A percentile compares a stretch with the other conserved stretches of the same genome.
Conservation (phyloP, 2,888 invertebrate genomes). For the Oxytorus armatus region DNA sequence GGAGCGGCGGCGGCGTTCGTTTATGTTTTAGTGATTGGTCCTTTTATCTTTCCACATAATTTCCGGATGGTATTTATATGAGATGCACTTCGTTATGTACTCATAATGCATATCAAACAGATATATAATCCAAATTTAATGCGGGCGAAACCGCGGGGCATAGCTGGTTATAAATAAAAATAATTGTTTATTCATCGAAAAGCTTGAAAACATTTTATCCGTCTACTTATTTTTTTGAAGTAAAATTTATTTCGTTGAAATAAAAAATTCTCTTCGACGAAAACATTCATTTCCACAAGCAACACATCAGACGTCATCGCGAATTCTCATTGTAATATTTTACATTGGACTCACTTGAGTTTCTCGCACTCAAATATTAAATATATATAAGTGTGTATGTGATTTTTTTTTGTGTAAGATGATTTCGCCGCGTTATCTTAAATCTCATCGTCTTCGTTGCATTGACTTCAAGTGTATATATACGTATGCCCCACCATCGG, state of each 20-base stretch:
- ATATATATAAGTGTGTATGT: neutral
- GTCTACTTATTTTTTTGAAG: neutral
- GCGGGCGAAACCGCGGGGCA: no score
- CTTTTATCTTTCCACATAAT: no score
- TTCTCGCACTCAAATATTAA: neutral
- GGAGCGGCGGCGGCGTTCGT: no score
- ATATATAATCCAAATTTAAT: no score
- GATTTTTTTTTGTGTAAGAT: constrained; percentile 19
- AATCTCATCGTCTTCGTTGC: constrained; percentile 23
- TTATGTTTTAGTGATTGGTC: no score
- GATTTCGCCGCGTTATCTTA: constrained; percentile 10
- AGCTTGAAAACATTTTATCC: neutral
- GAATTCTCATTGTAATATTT: constrained; percentile 24
- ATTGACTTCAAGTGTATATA: constrained; percentile 27
- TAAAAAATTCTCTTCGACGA: neutral
- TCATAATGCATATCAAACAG: no score
- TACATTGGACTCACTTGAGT: constrained; percentile 35
- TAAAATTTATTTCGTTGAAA: neutral
- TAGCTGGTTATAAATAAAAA: no score
- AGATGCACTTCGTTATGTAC: no score
- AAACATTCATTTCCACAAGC: neutral
- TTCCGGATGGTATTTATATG: no score
- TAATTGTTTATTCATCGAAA: no score
- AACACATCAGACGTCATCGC: neutral
- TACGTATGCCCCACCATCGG: constrained; percentile 47